These are phyloP conservation scores for Phallusia fumigata DNA, from an alignment of 23 tunicate genomes.

Conservation along the genomic window DNA sequence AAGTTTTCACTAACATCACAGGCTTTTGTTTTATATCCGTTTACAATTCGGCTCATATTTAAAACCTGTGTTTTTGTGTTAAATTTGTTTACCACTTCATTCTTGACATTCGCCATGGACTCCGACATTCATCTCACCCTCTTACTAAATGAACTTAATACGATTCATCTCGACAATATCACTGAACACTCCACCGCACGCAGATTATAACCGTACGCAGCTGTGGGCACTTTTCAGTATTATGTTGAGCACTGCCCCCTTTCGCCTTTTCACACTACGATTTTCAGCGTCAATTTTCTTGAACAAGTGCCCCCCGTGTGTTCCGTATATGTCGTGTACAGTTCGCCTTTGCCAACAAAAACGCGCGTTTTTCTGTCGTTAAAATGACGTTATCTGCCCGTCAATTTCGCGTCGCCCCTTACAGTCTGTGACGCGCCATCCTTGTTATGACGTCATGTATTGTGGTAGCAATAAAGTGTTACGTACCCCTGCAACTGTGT, in stretches of 20 bases:
- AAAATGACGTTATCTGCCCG: neutral
- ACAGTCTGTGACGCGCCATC: neutral
- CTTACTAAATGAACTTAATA: no score
- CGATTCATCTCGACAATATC: no score
- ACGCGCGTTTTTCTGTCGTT: neutral
- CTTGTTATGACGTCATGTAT: neutral
- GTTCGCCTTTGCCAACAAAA: neutral
- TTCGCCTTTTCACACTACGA: no score
- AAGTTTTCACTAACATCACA: no score
- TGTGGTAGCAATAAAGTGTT: conserved; percentile 6
- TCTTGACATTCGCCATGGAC: no score
- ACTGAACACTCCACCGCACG: no score
- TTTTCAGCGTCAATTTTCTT: neutral
- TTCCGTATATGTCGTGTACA: neutral
- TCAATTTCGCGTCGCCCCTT: neutral
- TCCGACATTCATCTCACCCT: no score
- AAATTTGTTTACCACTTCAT: no score
- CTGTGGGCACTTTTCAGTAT: neutral
- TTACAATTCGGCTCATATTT: no score
- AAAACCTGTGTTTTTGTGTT: no score
- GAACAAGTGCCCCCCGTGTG: neutral
- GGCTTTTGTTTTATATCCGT: no score
- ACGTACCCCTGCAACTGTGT: neutral
- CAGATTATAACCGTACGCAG: no score
- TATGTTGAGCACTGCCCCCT: neutral